Percentiles rank a stretch among this genome's conserved stretches.
phyloP scores from a whole-genome alignment of 2,113 vertebrate genomes.

The Gasterosteus nipponicus region DNA sequence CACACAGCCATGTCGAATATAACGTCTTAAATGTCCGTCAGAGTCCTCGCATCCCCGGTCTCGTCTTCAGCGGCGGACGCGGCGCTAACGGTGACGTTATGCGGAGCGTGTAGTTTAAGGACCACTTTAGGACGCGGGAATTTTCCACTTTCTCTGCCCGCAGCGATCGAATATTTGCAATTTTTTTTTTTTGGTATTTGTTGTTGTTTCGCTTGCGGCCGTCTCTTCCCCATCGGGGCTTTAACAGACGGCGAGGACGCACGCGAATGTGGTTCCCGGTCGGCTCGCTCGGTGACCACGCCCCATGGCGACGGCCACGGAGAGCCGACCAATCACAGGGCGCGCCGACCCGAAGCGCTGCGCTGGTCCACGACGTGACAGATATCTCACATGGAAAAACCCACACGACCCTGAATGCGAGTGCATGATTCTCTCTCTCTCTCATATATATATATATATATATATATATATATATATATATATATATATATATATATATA shows the following conservation, averaged over 20 bases:
- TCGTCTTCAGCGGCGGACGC: not conserved
- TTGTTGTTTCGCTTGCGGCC: conserved; percentile 38
- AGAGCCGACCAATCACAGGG: conserved; percentile 67
- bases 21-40: conserved; percentile 44
- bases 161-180: not conserved
- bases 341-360: conserved; percentile 28
- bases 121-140: not conserved
- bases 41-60: conserved; percentile 51
- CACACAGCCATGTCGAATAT: not conserved
- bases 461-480: too few relatives aligned
- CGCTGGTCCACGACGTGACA: conserved; percentile 7
- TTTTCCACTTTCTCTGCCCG: not conserved
- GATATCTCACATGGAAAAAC: not conserved
- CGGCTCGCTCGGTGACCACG: conserved; percentile 64
- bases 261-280: conserved; percentile 66
- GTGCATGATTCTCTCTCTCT: too few relatives aligned
- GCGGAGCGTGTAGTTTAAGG: conserved; percentile 24
- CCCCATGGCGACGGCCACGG: conserved; percentile 66
- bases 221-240: not conserved
- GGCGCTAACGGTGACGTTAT: conserved; percentile 12
- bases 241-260: conserved; percentile 1
- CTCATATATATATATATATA: not conserved
- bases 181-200: not conserved
- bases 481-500: too few relatives aligned
- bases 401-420: not conserved